phyloP scores from a whole-genome alignment of 2,888 invertebrate genomes.

The Eupithecia subfuscata region DNA sequence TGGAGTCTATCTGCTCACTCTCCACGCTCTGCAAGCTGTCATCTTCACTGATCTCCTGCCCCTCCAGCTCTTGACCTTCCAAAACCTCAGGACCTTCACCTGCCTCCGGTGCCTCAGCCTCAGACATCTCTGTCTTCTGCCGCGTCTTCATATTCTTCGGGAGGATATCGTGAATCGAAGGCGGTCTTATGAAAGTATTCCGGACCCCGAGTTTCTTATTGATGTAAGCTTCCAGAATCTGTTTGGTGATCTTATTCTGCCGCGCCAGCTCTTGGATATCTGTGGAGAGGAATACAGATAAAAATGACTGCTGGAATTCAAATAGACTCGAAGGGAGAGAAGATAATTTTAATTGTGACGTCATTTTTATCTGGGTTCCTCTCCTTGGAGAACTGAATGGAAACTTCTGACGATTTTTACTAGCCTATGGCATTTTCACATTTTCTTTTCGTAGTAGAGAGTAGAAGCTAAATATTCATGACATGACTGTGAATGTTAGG shows the following conservation, averaged over 20 bases:
- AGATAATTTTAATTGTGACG: constrained; percentile 55
- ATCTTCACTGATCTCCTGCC: constrained; percentile 60
- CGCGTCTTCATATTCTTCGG: constrained; percentile 65
- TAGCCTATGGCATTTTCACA: background rate
- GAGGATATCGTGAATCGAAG: constrained; percentile 87
- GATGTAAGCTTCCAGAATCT: constrained; percentile 89
- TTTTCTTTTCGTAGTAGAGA: too few relatives aligned
- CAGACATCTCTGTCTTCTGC: constrained; percentile 44
- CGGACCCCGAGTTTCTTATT: constrained; percentile 87
- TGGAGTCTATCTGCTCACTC: constrained; percentile 87
- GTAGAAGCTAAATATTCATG: too few relatives aligned
- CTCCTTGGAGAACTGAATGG: constrained; percentile 49
- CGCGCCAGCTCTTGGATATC: constrained; percentile 86
- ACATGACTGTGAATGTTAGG: too few relatives aligned
- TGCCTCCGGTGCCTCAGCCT: constrained; percentile 21
- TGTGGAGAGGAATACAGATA: constrained; percentile 81
- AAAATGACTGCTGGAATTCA: constrained; percentile 73
- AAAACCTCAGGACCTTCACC: constrained; percentile 20
- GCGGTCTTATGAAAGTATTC: constrained; percentile 75
- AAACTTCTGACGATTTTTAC: background rate
- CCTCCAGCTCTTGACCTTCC: constrained; percentile 28
- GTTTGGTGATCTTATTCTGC: constrained; percentile 90
- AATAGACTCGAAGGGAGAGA: constrained; percentile 39
- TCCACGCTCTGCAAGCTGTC: constrained; percentile 88
- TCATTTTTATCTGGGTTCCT: constrained; percentile 83